Percentiles rank a stretch among this genome's conserved stretches.
Evolutionary conservation across 2,888 invertebrate species (phyloP).

Genomic region (Orgyia antiqua): DNA sequence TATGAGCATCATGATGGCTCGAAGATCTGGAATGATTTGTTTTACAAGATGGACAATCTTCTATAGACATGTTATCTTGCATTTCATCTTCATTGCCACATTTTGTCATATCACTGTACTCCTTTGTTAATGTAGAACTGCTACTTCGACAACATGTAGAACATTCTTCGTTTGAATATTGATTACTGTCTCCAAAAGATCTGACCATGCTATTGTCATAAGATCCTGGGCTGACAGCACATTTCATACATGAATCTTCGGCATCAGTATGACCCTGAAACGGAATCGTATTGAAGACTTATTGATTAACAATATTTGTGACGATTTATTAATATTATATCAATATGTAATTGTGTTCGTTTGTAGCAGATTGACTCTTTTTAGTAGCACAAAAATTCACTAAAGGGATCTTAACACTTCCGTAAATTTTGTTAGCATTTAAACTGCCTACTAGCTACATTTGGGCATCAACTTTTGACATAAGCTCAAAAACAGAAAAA

Average conservation of each 20-base stretch:
- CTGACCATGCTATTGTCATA: conserved; percentile 74
- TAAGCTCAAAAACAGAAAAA: no score
- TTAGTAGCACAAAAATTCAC: no score
- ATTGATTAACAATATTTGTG: neutral
- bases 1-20: conserved; percentile 63
- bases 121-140: conserved; percentile 67
- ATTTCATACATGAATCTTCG: conserved; percentile 76
- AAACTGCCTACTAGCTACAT: no score
- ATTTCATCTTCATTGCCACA: conserved; percentile 65
- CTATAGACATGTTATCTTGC: conserved; percentile 64
- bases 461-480: no score
- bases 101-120: conserved; percentile 73
- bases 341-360: no score
- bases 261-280: conserved; percentile 69
- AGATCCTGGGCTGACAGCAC: conserved; percentile 74
- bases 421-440: no score
- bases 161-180: conserved; percentile 70
- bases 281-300: conserved; percentile 12
- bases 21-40: conserved; percentile 67
- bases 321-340: no score
- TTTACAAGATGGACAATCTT: conserved; percentile 70
- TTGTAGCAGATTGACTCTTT: no score
- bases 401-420: no score
- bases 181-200: conserved; percentile 66
- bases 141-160: conserved; percentile 70